Base-by-base conservation (phyloP, 1,140 invertebrate genomes). In the Ditylenchus dipsaci region DNA sequence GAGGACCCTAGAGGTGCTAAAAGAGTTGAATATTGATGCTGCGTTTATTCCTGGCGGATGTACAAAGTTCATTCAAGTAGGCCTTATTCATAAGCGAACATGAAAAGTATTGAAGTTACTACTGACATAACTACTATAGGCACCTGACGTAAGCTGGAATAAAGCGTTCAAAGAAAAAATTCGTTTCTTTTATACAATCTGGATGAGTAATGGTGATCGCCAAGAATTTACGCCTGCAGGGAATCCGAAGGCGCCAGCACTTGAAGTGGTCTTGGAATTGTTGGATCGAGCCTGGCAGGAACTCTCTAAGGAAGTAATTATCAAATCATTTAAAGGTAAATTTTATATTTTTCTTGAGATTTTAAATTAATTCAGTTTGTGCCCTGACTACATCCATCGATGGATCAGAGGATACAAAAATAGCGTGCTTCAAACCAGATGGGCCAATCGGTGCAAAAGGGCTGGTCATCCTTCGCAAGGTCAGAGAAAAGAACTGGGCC, bases 61-160 rank as follows among this genome's bases (percentile, higher is more conserved):
- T 21, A 61, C 59, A 3, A 21, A 21, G 29, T 61, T 61, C 29
- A 30, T 61, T 13, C 59, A 61, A 29, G 59, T 61, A 38, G n/a
- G n/a, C n/a, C n/a, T n/a, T n/a, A n/a, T n/a, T n/a, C n/a, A n/a
- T n/a, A n/a, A n/a, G n/a, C n/a, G n/a, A n/a, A n/a, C n/a, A n/a
- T n/a, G n/a, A n/a, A n/a, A n/a, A n/a, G n/a, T 38, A 5, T 11
- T 38, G 11, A 38, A 15, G 3, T 53, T 21, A 3, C 23, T 7
- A 7, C 15, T n/a, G n/a, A n/a, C n/a, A n/a, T 5, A 19, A 3
- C 9, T 15, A 13, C 63, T 65, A 66, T n/a, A 65, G 63, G 63
- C 63, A 8, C 63, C 63, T 3, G 63, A 68, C 45, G 33, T 68
- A 1, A n/a, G 21, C 19, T 68, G 67, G 67, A 68, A 68, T 13